Percentiles rank a stretch among this genome's conserved stretches.
Evolutionary conservation across 1,140 invertebrate genomes (phyloP).

Genomic region (Pentalonia nigronervosa): DNA sequence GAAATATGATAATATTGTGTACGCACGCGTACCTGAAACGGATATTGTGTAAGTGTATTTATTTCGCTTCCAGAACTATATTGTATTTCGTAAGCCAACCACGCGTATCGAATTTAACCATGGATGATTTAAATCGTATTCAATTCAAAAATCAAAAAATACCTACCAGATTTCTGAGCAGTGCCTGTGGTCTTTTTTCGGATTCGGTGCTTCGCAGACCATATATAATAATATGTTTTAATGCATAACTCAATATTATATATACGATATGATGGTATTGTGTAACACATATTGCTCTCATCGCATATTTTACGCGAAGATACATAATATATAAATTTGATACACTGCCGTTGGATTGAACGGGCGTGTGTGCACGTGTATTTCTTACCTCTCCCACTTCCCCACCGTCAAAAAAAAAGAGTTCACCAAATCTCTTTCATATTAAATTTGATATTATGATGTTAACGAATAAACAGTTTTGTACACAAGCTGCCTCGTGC

Average conservation of each 20-base stretch:
- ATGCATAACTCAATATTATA: neutral
- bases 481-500: neutral
- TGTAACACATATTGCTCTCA: neutral
- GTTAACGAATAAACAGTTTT: neutral
- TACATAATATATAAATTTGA: neutral
- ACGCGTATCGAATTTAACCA: neutral
- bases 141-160: neutral
- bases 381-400: too few relatives aligned
- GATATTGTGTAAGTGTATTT: neutral
- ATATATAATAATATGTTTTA: neutral
- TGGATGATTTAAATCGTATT: neutral
- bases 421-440: neutral
- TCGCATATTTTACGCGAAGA: neutral
- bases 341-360: neutral
- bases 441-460: neutral
- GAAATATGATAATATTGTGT: constrained; percentile 4
- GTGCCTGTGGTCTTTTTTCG: neutral
- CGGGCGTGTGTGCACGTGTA: neutral
- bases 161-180: neutral
- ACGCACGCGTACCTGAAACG: neutral
- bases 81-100: neutral
- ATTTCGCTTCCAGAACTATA: neutral
- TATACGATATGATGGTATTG: neutral
- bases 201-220: neutral
- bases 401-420: neutral